Evolutionary conservation across 2,888 invertebrate genomes (phyloP).

Genomic region (Polyommatus iphigenia): DNA sequence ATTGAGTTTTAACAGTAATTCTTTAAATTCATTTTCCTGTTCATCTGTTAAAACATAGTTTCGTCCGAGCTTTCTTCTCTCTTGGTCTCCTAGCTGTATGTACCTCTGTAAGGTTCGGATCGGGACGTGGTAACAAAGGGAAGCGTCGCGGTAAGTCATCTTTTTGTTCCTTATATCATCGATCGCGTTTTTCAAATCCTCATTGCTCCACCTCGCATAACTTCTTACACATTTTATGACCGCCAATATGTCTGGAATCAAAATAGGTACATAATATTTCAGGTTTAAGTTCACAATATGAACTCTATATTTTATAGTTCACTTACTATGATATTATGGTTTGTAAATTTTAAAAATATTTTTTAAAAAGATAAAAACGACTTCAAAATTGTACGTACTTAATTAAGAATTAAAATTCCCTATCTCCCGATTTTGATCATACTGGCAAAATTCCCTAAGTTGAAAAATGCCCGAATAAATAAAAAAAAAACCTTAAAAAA

Average conservation of each 20-base stretch:
- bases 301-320: background rate
- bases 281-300: background rate
- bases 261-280: background rate
- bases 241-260: background rate
- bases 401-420: too few species aligned
- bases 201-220: constrained; percentile 1
- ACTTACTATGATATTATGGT: too few species aligned
- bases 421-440: too few species aligned
- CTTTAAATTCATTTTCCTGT: background rate
- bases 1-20: constrained; percentile 5
- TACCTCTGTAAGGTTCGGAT: constrained; percentile 6
- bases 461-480: too few species aligned
- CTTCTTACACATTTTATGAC: background rate
- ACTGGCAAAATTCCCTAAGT: too few species aligned
- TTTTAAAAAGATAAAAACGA: too few species aligned
- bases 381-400: too few species aligned
- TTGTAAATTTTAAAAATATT: too few species aligned
- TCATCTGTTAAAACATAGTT: background rate
- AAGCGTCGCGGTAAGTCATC: constrained; percentile 1
- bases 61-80: background rate
- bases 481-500: too few species aligned
- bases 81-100: background rate
- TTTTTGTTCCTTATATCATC: background rate
- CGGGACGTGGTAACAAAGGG: background rate
- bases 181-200: background rate